Evolutionary conservation across 2,888 invertebrate genomes (phyloP).

Genomic region (Trachelus troglodyta): DNA sequence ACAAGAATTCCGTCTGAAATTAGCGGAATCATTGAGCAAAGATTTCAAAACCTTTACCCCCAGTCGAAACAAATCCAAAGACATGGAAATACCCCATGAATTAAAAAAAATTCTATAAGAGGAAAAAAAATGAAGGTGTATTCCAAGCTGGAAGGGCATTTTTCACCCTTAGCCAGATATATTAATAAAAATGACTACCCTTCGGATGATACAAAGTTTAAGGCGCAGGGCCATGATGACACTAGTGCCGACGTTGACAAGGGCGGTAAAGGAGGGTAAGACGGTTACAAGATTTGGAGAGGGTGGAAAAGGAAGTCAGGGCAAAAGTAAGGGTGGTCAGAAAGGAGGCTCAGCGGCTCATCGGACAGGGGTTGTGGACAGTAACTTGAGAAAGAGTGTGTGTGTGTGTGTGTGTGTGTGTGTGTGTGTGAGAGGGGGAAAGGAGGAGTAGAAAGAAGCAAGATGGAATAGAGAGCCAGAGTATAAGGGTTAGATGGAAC

Average conservation of each 20-base stretch:
- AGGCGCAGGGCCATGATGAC: not conserved
- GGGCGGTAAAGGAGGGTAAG: not conserved
- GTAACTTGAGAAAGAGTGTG: conserved; percentile 8
- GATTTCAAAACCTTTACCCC: not conserved
- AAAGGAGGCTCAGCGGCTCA: conserved; percentile 9
- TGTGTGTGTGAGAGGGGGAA: too few relatives aligned
- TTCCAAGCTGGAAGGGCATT: not conserved
- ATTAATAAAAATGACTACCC: not conserved
- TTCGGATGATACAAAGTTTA: not conserved
- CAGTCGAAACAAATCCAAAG: not conserved
- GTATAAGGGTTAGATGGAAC: conserved; percentile 24
- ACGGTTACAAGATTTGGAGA: not conserved
- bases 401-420: too few relatives aligned
- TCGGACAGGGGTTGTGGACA: conserved; percentile 11
- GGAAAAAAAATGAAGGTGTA: not conserved
- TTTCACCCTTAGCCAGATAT: not conserved
- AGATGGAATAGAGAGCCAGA: conserved; percentile 12
- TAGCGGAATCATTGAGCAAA: not conserved
- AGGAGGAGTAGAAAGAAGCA: conserved; percentile 15
- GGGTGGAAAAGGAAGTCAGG: conserved; percentile 18
- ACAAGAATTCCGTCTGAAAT: not conserved
- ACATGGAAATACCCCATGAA: not conserved
- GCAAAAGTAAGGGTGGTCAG: conserved; percentile 9
- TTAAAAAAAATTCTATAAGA: not conserved
- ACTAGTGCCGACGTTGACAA: not conserved